Evolutionary conservation across 1,140 invertebrate species (phyloP).

Genomic region (Cotesia vestalis): DNA sequence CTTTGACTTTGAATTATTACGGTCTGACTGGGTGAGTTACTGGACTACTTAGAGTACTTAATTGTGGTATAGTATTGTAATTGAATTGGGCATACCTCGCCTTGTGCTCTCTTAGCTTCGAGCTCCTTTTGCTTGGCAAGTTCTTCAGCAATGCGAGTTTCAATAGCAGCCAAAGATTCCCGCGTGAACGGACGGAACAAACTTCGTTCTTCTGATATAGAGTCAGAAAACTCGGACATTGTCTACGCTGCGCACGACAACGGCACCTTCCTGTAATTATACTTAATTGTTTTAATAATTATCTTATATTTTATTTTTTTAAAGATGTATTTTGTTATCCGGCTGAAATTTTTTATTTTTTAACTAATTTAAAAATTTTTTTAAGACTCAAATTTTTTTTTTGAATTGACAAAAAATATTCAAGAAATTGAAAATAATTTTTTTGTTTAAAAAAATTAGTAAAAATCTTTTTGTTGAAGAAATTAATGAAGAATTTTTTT

Average conservation of each 20-base stretch:
- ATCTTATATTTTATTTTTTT: no score
- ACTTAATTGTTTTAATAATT: neutral
- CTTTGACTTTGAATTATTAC: neutral
- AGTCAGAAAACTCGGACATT: conserved; percentile 90
- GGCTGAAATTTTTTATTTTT: no score
- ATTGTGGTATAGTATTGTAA: neutral
- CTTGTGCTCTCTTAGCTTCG: conserved; percentile 94
- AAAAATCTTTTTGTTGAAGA: no score
- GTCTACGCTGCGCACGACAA: conserved; percentile 66
- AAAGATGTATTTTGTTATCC: no score
- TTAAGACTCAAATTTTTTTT: no score
- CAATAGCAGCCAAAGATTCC: conserved; percentile 93
- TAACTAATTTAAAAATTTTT: no score
- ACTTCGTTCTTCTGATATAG: conserved; percentile 90
- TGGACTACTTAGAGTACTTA: neutral
- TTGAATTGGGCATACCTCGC: conserved; percentile 76
- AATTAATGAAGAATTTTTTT: no score
- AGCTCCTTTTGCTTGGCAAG: conserved; percentile 94
- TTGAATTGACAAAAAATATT: no score
- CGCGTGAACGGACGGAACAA: conserved; percentile 97
- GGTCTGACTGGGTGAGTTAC: neutral
- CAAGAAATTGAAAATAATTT: no score
- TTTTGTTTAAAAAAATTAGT: no score
- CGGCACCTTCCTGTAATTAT: conserved; percentile 61
- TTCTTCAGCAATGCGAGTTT: conserved; percentile 92